Percentiles rank a stretch among this genome's conserved stretches.
These are phyloP conservation scores for Pyrrhosoma nymphula DNA, from an alignment of 2,888 invertebrate species.

Conservation along the genomic window DNA sequence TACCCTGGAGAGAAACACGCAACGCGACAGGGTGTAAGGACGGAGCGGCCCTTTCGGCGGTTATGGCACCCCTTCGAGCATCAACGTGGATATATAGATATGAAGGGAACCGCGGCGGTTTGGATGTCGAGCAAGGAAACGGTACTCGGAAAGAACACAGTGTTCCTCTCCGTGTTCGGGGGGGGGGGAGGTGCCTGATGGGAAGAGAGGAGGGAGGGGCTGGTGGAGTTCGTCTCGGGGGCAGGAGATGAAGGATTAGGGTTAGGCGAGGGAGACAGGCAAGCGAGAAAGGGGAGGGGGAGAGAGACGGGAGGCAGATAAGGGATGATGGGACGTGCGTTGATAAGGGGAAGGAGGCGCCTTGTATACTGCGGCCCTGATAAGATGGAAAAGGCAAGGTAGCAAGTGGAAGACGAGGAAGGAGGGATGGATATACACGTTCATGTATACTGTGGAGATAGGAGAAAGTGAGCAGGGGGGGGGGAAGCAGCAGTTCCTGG, in stretches of 20 bases:
- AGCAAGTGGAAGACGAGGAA: neutral
- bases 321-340: neutral
- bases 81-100: neutral
- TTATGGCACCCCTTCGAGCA: neutral
- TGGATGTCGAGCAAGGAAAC: neutral
- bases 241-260: neutral
- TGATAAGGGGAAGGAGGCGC: neutral
- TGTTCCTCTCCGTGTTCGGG: neutral
- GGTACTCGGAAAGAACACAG: neutral
- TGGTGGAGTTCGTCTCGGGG: neutral
- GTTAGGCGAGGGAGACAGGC: neutral
- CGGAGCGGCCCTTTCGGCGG: neutral
- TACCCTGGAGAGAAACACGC: too few relatives aligned
- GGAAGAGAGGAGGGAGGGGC: neutral
- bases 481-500: neutral
- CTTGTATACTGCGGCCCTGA: neutral
- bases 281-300: neutral
- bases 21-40: too few relatives aligned
- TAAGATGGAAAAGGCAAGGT: conserved; percentile 24
- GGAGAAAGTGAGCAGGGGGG: neutral
- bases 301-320: neutral
- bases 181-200: neutral
- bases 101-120: neutral
- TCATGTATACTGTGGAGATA: neutral
- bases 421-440: neutral